Evolutionary conservation across 1,140 invertebrate species (phyloP), one percentile per base, ranked within the genome.

Genomic region (Adelges cooleyi): DNA sequence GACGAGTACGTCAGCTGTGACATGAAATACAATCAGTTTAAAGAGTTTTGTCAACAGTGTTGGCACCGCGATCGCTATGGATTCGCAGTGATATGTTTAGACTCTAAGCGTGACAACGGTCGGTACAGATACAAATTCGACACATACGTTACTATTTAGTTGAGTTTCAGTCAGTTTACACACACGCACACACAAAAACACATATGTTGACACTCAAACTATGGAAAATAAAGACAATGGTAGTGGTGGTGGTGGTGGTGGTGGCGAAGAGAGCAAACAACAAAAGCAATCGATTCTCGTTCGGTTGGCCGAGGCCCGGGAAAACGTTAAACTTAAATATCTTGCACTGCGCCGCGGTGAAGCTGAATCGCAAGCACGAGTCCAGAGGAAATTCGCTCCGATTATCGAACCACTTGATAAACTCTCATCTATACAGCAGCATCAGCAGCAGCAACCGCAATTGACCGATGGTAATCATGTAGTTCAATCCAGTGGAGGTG

Each of bases 1-100:
- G 67, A 72, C 25, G 73, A 77, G 68, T 73, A 77, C 70, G 70
- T 11, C 17, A n/a, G 75, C 20, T 71, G 70, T 54, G 71, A 71
- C 8, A 73, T 77, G 67, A 33, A 17, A 11, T 70, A 66, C 62
- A 17, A 51, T 36, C 17, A 68, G 29, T 71, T 71, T 56, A 66
- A 66, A 29, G n/a, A 68, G 2, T 54, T 71, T 25, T 71, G 69
- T 48, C 42, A 49, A 2, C 48, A 25, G 3, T 69, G 65, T 29
- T 71, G 69, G 69, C 29, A 18, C 3, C 13, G 13, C 13, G 40
- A 13, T 42, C 4, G 40, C 13, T 42, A n/a, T 13, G 13, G 13
- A 6, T 42, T 42, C 17, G 13, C 17, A n/a, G 40, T 42, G 4
- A 42, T 42, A 8, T 6, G 40, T 15, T 25, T 25, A 50, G 22